phyloP scores from a whole-genome alignment of 2,797 vertebrate species.

The Ispidina lecontei region DNA sequence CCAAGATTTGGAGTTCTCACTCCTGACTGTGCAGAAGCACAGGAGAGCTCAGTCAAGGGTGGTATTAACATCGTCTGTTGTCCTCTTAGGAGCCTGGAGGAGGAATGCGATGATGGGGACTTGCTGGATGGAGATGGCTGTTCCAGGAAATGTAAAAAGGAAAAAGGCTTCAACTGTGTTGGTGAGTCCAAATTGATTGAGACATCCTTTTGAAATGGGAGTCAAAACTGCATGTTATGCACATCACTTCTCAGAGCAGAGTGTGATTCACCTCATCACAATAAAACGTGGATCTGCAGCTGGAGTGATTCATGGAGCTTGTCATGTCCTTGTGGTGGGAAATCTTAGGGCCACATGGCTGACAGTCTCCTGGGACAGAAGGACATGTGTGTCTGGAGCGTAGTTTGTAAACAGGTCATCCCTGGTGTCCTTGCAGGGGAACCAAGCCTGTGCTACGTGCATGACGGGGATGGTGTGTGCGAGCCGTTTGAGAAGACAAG shows the following conservation, averaged over 20 bases:
- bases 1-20: background rate
- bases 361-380: background rate
- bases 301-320: background rate
- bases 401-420: background rate
- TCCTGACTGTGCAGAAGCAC: background rate
- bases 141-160: conserved; percentile 87
- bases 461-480: conserved; percentile 88
- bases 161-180: conserved; percentile 87
- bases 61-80: background rate
- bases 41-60: background rate
- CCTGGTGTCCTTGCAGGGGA: conserved; percentile 81
- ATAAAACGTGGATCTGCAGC: background rate
- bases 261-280: rapidly evolving
- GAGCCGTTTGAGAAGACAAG: conserved; percentile 88
- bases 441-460: conserved; percentile 91
- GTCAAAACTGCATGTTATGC: background rate
- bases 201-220: background rate
- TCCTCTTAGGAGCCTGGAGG: conserved; percentile 78
- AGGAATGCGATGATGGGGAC: conserved; percentile 92
- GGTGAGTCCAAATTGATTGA: conserved; percentile 79
- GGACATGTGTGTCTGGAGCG: background rate
- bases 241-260: background rate
- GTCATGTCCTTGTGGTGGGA: background rate
- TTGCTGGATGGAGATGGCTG: conserved; percentile 93
- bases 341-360: background rate